Conservation (phyloP, 2,888 invertebrate species). For the Conomelus anceps region DNA sequence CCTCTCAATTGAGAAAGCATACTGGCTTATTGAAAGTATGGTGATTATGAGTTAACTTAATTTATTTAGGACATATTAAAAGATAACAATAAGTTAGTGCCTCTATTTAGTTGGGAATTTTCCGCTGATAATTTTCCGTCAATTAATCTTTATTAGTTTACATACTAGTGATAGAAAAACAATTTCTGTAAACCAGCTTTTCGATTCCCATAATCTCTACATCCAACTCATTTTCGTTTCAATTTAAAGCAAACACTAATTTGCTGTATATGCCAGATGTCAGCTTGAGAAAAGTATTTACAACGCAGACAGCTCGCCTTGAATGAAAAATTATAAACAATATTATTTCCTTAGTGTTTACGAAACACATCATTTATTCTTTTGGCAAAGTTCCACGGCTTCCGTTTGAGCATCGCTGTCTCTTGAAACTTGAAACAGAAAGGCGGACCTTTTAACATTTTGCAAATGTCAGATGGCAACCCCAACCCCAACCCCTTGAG, state of each 20-base stretch:
- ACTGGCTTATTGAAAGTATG: too few species aligned
- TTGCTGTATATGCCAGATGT: neutral
- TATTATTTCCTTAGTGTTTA: neutral
- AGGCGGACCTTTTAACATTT: neutral
- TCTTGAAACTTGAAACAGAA: neutral
- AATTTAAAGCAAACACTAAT: neutral
- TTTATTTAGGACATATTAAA: too few species aligned
- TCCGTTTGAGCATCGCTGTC: neutral
- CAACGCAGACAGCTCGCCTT: neutral
- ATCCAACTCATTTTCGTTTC: neutral
- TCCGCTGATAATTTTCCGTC: neutral
- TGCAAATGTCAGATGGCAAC: neutral
- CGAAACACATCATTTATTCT: neutral
- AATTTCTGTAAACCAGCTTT: neutral
- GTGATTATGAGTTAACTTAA: too few species aligned
- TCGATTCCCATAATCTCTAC: neutral
- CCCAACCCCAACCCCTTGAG: neutral
- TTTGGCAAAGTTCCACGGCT: neutral
- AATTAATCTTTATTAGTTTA: neutral
- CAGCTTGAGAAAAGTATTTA: neutral
- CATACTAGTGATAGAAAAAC: neutral
- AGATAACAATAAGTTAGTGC: neutral
- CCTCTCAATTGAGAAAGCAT: too few species aligned
- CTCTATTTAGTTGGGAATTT: neutral
- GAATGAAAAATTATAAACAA: neutral